Evolutionary conservation across 2,888 invertebrate genomes (phyloP), one percentile per base, ranked within the genome.

Genomic region (Lasioglossum zephyrum): DNA sequence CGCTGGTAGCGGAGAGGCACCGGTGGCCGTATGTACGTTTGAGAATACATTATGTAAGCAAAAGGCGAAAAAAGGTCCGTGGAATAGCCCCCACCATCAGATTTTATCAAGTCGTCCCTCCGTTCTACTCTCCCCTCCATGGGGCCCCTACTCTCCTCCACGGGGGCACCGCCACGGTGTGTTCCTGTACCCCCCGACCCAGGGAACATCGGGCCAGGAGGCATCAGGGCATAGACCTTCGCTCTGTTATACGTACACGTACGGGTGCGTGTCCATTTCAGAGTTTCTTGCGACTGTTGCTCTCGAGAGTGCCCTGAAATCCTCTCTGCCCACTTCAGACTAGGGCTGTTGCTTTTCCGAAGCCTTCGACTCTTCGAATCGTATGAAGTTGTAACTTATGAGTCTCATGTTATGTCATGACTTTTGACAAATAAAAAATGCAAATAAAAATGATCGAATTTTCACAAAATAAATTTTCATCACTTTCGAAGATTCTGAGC

Each of bases 161-260:
- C 57, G 57, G 26, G 13, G 60, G 60, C 60, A 13, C 26, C 60
- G 66, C 63, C 41, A 47, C 76, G 74, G 79, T 76, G 69, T 85
- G 82, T 85, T 85, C 82, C 87, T 85, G 80, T 79, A 81, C 79
- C 75, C 77, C 74, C 82, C 73, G 66, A 80, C 75, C 57, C 73
- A 82, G 5, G 60, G 85, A 79, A 88, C 84, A 82, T 84, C 86
- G 81, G 84, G 82, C 80, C 81, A 79, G 79, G 91, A 39, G 92
- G 90, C 92, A 92, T 91, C 93, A 92, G 93, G 93, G 92, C 93
- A 92, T 93, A 93, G 93, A 93, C 93, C 93, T 91, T 87, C 89
- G 85, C 86, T 90, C 90, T 88, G 89, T 89, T 87, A 78, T 76
- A 82, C 76, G 85, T 83, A 75, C 77, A 84, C 82, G 88, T 91